Percentiles rank a stretch among this genome's conserved stretches.
Conservation (phyloP, 2,797 vertebrate species). For the Rhabdomys pumilio region DNA sequence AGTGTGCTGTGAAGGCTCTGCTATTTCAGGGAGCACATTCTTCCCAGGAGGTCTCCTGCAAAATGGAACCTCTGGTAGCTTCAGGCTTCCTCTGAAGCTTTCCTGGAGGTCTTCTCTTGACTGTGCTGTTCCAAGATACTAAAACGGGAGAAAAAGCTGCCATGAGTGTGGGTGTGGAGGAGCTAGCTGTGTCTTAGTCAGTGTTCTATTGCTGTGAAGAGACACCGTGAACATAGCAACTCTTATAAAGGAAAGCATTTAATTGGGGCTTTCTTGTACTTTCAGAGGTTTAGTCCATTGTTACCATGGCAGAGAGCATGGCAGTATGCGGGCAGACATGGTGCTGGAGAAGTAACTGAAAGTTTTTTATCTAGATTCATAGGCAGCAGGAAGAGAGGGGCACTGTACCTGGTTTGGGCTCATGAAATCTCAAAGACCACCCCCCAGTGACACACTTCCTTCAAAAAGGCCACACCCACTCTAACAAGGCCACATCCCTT, state of each 20-base stretch:
- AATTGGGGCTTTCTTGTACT: not conserved
- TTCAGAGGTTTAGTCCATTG: not conserved
- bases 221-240: not conserved
- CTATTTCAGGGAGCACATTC: not conserved
- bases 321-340: not conserved
- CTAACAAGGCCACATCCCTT: not conserved
- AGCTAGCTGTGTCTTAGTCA: not conserved
- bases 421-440: not conserved
- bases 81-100: not conserved
- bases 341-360: not conserved
- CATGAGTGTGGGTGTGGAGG: not conserved
- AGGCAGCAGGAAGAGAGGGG: not conserved
- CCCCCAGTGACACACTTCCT: not conserved
- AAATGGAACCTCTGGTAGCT: not conserved
- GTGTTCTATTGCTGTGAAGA: not conserved
- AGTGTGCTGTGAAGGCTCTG: too few species aligned
- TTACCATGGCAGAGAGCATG: not conserved
- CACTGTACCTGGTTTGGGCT: not conserved
- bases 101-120: not conserved
- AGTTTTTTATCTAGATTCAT: not conserved
- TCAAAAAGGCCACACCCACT: not conserved
- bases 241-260: not conserved
- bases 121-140: not conserved
- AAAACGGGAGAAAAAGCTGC: not conserved
- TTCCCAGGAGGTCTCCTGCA: not conserved